Evolutionary conservation across 2,113 vertebrate genomes (phyloP).

Genomic region (Eubucco bourcierii): DNA sequence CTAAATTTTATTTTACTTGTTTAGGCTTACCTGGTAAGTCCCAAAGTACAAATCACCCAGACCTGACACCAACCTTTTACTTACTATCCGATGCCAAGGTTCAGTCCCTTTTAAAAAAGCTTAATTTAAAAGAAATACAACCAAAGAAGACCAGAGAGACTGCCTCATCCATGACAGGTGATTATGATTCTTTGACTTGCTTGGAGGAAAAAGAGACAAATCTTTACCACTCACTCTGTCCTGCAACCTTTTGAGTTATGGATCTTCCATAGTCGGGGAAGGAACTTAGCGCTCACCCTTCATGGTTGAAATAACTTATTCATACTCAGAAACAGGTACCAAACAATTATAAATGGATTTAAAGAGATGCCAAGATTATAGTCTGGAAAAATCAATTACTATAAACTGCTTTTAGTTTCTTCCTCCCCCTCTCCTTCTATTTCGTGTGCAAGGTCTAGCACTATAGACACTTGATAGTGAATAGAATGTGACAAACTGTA

Average conservation of each 20-base stretch:
- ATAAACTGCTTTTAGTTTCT: conserved; percentile 6
- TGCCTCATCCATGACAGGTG: not conserved
- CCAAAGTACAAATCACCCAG: not conserved
- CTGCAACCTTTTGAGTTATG: conserved; percentile 37
- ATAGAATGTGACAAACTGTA: not conserved
- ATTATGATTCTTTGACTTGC: not conserved
- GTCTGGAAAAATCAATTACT: conserved; percentile 53
- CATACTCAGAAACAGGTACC: conserved; percentile 20
- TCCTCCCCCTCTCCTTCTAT: not conserved
- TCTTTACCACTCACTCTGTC: not conserved
- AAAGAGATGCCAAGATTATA: conserved; percentile 49
- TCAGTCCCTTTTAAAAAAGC: conserved; percentile 1
- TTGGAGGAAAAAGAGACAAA: not conserved
- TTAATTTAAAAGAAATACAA: not conserved
- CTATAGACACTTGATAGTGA: not conserved
- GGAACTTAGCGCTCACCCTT: conserved; percentile 1
- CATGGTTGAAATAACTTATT: conserved; percentile 14
- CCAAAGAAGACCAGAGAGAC: not conserved
- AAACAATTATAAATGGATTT: conserved; percentile 56
- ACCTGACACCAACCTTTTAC: not conserved
- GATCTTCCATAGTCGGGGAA: conserved; percentile 9
- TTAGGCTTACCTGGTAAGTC: not conserved
- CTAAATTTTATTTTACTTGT: not conserved
- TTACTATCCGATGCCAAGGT: not conserved
- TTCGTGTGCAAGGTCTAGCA: not conserved